These are phyloP conservation scores for Rhaphigaster nebulosa DNA, from an alignment of 2,888 invertebrate species.

Conservation along the genomic window DNA sequence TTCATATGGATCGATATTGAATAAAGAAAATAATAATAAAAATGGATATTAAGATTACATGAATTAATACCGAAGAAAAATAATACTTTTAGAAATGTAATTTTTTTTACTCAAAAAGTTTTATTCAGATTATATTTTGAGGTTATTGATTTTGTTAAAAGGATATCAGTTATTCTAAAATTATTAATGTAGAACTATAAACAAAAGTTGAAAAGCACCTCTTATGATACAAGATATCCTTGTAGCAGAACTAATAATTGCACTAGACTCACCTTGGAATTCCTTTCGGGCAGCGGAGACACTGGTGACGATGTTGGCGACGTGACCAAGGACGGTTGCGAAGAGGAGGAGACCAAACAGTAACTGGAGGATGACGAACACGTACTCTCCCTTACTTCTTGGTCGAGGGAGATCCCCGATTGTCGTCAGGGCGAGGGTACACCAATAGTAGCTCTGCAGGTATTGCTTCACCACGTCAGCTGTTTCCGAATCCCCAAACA, in stretches of 20 bases:
- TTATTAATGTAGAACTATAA: background rate
- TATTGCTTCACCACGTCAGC: conserved; percentile 94
- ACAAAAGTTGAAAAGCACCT: background rate
- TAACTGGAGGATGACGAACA: conserved; percentile 95
- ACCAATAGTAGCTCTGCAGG: conserved; percentile 98
- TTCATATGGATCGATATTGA: no score
- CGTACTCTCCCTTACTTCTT: conserved; percentile 92
- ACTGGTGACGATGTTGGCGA: conserved; percentile 97
- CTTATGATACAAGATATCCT: background rate
- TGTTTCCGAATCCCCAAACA: conserved; percentile 87
- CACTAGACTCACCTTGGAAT: conserved; percentile 88
- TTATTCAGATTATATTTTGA: no score
- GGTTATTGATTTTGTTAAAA: no score
- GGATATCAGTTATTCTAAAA: background rate
- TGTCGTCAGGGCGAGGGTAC: conserved; percentile 94
- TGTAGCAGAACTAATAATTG: background rate
- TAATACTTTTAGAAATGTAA: no score
- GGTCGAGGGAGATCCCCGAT: conserved; percentile 94
- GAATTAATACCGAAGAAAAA: no score
- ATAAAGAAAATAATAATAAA: no score
- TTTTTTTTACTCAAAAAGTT: no score
- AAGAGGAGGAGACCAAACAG: conserved; percentile 94
- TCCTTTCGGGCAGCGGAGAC: conserved; percentile 97
- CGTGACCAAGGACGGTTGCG: conserved; percentile 96
- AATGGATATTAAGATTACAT: no score